These are phyloP conservation scores for Falcunculus frontatus DNA, from an alignment of 2,113 vertebrate genomes.

Conservation along the genomic window DNA sequence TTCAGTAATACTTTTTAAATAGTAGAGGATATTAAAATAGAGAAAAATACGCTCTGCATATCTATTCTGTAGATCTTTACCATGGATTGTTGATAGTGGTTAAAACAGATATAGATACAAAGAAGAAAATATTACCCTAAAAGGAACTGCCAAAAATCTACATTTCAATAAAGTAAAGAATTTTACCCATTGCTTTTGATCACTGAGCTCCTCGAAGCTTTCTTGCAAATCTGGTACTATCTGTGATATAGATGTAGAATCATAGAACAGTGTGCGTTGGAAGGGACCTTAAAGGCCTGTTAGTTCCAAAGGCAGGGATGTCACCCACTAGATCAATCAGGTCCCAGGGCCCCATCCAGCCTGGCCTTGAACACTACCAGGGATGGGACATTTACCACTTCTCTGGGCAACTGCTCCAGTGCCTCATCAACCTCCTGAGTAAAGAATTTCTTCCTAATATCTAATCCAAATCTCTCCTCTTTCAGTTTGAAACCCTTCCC, in stretches of 20 bases:
- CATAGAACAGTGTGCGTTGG: too few relatives aligned
- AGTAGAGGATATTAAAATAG: neutral
- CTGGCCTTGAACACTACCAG: neutral
- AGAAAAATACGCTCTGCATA: neutral
- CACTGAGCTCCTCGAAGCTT: neutral
- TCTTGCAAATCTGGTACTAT: neutral
- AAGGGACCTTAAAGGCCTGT: neutral
- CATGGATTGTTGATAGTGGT: neutral
- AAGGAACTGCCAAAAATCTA: neutral
- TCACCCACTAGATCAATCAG: too few relatives aligned
- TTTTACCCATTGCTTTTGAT: neutral
- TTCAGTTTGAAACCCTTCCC: neutral
- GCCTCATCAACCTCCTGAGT: neutral
- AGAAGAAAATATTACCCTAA: neutral
- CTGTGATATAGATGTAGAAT: neutral
- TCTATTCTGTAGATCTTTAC: neutral
- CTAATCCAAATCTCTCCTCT: neutral
- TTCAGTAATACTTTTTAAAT: neutral
- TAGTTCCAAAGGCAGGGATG: neutral
- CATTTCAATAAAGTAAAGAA: neutral
- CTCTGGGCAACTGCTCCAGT: neutral
- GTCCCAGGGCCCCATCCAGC: neutral
- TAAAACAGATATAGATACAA: neutral
- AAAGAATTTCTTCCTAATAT: neutral
- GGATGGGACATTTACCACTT: neutral